Percentiles rank a stretch among this genome's conserved stretches.
Evolutionary conservation across 2,888 invertebrate genomes (phyloP).

Genomic region (Sicus ferrugineus): DNA sequence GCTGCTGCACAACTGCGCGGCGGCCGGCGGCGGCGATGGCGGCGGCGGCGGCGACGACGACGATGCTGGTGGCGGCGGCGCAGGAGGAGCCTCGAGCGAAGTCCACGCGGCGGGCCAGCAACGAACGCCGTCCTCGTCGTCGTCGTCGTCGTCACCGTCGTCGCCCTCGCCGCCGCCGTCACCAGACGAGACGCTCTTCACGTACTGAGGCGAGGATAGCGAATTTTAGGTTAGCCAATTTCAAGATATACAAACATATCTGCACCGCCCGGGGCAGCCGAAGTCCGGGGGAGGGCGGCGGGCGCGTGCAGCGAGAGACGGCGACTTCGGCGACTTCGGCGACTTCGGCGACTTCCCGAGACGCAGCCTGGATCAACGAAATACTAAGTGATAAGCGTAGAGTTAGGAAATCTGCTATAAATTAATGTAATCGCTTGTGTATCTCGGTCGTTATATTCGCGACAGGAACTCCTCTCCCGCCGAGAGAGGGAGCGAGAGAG

Average conservation of each 20-base stretch:
- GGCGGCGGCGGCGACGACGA: not conserved
- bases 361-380: conserved; percentile 62
- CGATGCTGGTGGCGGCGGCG: too few relatives aligned
- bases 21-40: conserved; percentile 31
- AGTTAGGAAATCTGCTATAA: too few relatives aligned
- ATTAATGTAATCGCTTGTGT: too few relatives aligned
- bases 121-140: not conserved
- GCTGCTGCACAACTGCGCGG: conserved; percentile 56
- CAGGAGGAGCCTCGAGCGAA: not conserved
- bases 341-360: not conserved
- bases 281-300: not conserved
- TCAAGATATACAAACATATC: conserved; percentile 21
- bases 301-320: not conserved
- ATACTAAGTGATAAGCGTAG: conserved; percentile 59
- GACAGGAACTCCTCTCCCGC: too few relatives aligned
- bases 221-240: conserved; percentile 19
- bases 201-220: conserved; percentile 17
- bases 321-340: not conserved
- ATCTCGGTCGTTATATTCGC: too few relatives aligned
- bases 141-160: conserved; percentile 18
- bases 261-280: conserved; percentile 2
- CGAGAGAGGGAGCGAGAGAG: too few relatives aligned
- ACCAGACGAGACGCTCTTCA: conserved; percentile 12
- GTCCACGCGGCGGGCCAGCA: not conserved
- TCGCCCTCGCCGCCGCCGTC: conserved; percentile 26